Evolutionary conservation across 2,888 invertebrate species (phyloP), one percentile per base, ranked within the genome.

Genomic region (Athalia cordata): DNA sequence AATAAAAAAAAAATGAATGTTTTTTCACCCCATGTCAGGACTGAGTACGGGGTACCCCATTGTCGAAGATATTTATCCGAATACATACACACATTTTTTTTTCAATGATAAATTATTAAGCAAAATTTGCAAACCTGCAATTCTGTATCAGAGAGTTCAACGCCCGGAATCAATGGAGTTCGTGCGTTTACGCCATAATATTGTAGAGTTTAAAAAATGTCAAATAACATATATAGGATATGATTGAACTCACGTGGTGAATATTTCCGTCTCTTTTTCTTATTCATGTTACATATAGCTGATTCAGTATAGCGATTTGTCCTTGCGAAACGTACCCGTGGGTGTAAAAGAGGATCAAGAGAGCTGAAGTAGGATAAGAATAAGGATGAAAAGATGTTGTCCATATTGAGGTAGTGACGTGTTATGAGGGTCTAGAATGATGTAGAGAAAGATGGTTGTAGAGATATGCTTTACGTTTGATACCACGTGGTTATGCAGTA

Each of bases 401-500:
- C n/a, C 5, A 49, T 15, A 29, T 29, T 29, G 29, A 29, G 29
- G 29, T 29, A 29, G 29, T 29, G 29, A 29, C 29, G 29, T 29
- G 29, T 29, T 29, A 11, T 7, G 74, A 47, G 45, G 11, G 57
- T 29, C 4, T 5, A 47, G 70, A 43, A 3, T 52, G 66, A 55
- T 47, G 68, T 29, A 52, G 8, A 68, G 3, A n/a, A 43, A 47
- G 65, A 29, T 29, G 29, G 29, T 29, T 29, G 29, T 29, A 29
- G 29, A 29, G 29, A 29, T 29, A 68, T 68, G 68, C 68, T 15
- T 78, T 78, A 80, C 83, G 81, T 78, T 79, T 79, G 82, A 80
- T 79, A 81, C 80, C 79, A 82, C 82, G 82, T 82, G 82, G 77
- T 80, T 52, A 77, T 72, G 65, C 76, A 65, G n/a, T 6, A 9